Evolutionary conservation across 2,888 invertebrate species (phyloP), one percentile per base, ranked within the genome.

Genomic region (Amiota communis): DNA sequence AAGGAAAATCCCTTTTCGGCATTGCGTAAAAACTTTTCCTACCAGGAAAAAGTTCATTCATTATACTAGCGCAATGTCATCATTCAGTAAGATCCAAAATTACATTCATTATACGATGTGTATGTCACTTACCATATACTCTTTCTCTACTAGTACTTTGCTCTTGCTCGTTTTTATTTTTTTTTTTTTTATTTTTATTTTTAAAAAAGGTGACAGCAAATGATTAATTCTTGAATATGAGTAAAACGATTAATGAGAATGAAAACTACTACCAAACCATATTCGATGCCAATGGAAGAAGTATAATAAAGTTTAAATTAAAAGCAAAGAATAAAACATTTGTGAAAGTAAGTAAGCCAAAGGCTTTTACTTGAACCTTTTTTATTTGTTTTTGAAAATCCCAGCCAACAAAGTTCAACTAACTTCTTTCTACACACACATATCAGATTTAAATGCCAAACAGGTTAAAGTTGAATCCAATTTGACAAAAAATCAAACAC

Each of bases 151-250:
- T 36, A 36, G 0, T 36, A 36, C 36, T 36, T 36, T 59, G 49
- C 51, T 67, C 13, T 8, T n/a, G n/a, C n/a, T n/a, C n/a, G n/a
- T n/a, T 20, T 51, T 80, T 82, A 81, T 78, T 77, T 81, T 78
- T 80, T 85, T 84, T 84, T 36, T 36, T 36, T 36, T 36, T 23
- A 81, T 83, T 82, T 77, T 78, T 80, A 78, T 81, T 83, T 84
- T 85, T 82, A 81, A 78, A 77, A 72, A 81, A 82, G 82, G 84
- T 85, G 85, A 80, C 84, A 84, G 81, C 78, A 73, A 78, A 79
- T 85, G 85, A 84, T 84, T 84, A 85, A 84, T 84, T 81, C 76
- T 73, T 74, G 79, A 70, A 75, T 74, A 70, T 48, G 70, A 68
- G 51, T 49, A 70, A 56, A 17, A 53, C 51, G 51, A 68, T 51